A percentile compares a stretch with the other conserved stretches of the same genome.
phyloP scores from a whole-genome alignment of 2,888 invertebrate genomes.

The Deilephila porcellus region DNA sequence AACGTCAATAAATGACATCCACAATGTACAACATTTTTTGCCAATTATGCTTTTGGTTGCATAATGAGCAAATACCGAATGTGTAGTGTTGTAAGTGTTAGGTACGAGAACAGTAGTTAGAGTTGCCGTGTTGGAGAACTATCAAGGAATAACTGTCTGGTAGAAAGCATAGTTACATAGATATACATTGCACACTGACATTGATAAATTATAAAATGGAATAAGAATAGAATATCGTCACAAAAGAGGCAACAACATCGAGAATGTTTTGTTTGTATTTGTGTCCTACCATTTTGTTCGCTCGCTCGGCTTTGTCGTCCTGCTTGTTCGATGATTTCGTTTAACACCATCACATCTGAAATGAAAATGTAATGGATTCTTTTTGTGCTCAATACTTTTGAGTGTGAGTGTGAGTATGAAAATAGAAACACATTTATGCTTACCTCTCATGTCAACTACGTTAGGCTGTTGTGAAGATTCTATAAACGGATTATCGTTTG shows the following conservation, averaged over 20 bases:
- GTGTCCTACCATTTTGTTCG: constrained; percentile 93
- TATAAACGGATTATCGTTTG: constrained; percentile 95
- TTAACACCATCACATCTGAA: constrained; percentile 98
- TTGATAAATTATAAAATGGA: constrained; percentile 49
- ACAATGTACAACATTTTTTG: constrained; percentile 65
- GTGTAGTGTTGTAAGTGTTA: constrained; percentile 46
- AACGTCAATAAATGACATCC: constrained; percentile 79
- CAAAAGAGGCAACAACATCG: constrained; percentile 51
- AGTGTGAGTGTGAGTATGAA: neutral
- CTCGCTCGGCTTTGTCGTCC: constrained; percentile 94
- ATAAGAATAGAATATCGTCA: constrained; percentile 55
- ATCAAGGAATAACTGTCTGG: neutral
- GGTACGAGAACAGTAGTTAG: neutral
- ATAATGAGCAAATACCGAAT: constrained; percentile 83
- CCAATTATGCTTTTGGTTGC: constrained; percentile 81
- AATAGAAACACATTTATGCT: constrained; percentile 26
- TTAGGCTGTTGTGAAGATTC: constrained; percentile 94
- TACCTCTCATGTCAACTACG: constrained; percentile 97
- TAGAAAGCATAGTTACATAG: constrained; percentile 45
- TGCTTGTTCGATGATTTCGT: constrained; percentile 98
- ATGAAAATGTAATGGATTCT: constrained; percentile 34
- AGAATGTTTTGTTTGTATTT: constrained; percentile 39
- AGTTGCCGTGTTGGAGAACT: neutral
- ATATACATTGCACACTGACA: constrained; percentile 49
- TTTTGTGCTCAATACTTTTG: neutral